phyloP scores from a whole-genome alignment of 2,888 invertebrate genomes.

The Platycnemis pennipes region DNA sequence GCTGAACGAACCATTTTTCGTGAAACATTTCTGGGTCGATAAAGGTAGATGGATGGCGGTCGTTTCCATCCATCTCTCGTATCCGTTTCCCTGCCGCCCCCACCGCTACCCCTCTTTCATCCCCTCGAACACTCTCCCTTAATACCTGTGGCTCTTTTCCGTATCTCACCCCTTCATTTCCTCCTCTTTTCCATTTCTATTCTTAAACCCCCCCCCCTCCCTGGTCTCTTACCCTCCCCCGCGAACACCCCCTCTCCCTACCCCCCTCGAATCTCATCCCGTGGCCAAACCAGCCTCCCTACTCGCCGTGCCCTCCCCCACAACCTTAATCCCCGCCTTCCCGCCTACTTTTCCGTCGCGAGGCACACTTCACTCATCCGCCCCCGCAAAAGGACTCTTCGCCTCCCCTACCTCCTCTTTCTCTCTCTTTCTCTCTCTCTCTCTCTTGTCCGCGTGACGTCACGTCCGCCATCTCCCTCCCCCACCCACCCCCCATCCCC shows the following conservation, averaged over 20 bases:
- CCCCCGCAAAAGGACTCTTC: neutral
- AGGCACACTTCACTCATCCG: neutral
- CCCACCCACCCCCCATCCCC: neutral
- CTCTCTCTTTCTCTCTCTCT: neutral
- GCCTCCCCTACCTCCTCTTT: neutral
- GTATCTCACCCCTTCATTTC: neutral
- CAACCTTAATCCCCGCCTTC: neutral
- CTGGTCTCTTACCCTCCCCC: neutral
- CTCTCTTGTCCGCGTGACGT: neutral
- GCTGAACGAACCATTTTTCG: neutral
- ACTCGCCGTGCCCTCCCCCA: neutral
- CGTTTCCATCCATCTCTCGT: neutral
- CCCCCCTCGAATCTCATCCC: neutral
- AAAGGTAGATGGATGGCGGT: neutral
- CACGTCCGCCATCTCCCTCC: neutral
- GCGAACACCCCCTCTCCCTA: neutral
- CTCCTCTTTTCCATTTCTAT: neutral
- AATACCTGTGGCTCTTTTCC: constrained; percentile 24
- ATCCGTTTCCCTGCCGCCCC: constrained; percentile 21
- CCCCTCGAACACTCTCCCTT: constrained; percentile 9
- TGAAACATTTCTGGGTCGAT: constrained; percentile 8
- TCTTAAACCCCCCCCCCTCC: neutral
- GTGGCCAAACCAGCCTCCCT: neutral
- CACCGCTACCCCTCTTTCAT: neutral
- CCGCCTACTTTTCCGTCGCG: neutral